Evolutionary conservation across 2,888 invertebrate species (phyloP).

Genomic region (Apamea sordens): DNA sequence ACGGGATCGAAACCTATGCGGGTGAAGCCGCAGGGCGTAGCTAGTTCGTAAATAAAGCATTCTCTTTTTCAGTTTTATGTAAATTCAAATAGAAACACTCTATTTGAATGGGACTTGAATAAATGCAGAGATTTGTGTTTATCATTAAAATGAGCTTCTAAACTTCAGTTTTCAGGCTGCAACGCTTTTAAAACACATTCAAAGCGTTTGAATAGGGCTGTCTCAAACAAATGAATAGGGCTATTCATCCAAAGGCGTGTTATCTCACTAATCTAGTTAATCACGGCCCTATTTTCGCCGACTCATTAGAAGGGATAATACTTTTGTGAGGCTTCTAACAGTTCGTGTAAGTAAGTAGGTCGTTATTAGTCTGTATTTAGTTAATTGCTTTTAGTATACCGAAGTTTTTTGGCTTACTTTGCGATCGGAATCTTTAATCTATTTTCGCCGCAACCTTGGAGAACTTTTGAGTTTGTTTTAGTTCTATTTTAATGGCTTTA

Average conservation of each 20-base stretch:
- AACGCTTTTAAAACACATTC: constrained; percentile 42
- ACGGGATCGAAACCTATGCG: too few species aligned
- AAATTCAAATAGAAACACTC: constrained; percentile 32
- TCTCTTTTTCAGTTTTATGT: neutral
- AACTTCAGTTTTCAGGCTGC: constrained; percentile 27
- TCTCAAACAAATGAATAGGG: constrained; percentile 40
- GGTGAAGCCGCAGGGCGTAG: too few species aligned
- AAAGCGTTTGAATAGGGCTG: constrained; percentile 38
- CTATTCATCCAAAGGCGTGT: constrained; percentile 46
- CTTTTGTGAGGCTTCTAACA: constrained; percentile 53
- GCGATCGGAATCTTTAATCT: constrained; percentile 22
- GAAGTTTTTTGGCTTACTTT: constrained; percentile 38
- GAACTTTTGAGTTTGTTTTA: constrained; percentile 20
- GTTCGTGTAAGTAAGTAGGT: constrained; percentile 44
- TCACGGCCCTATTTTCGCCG: constrained; percentile 63
- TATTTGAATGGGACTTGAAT: constrained; percentile 19
- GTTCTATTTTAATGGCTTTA: constrained; percentile 24
- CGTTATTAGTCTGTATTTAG: constrained; percentile 60
- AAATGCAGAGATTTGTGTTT: constrained; percentile 26
- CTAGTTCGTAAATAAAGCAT: neutral
- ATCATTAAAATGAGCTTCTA: constrained; percentile 39
- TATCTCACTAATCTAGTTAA: constrained; percentile 63
- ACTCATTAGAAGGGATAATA: constrained; percentile 64
- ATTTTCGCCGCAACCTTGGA: constrained; percentile 28
- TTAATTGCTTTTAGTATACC: constrained; percentile 62